Base-by-base conservation (phyloP, 64 coral and sea anemone genomes). In the Cladopsammia gracilis region DNA sequence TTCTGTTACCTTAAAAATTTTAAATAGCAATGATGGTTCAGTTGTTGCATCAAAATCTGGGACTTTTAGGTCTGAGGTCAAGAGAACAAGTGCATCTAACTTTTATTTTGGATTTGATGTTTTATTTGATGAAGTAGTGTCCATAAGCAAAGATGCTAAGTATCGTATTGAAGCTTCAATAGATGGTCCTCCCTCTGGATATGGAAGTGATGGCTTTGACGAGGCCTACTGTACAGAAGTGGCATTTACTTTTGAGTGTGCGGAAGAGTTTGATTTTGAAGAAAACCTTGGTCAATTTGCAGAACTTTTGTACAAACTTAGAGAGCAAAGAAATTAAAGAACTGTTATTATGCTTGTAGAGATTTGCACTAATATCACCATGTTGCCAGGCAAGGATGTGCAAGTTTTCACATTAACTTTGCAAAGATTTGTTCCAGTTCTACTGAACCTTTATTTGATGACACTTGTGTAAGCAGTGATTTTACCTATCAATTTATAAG, bases 41-140 rank as follows among this genome's bases (percentile, higher is more conserved):
- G n/a, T 69, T 25, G 5, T 69, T 69, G 6, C 23, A 25, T 69
- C 65, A 19, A 23, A 69, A 69, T 25, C 65, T 69, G 65, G 65
- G n/a, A 5, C 18, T 11, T 69, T 8, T 69, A 25, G 5, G 2
- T 23, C 23, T 23, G 65, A 69, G 5, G 65, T n/a, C n/a, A 23
- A 69, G 6, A n/a, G 65, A 25, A 22, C 4, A 9, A 9, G 8
- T 22, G 19, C 7, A 6, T 8, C 61, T 15, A 11, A 9, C n/a
- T 25, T 23, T 11, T 69, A 22, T 25, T 25, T 23, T 69, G 65
- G 65, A 19, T 69, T 69, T 69, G 65, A 69, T 69, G n/a, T 69
- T 69, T 69, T 69, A 69, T 69, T 69, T 69, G 65, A 69, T 69
- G 65, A 69, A 25, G n/a, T 69, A 7, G n/a, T 69, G 23, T 3